Evolutionary conservation across 2,888 invertebrate genomes (phyloP).

Genomic region (Eupithecia dodoneata): DNA sequence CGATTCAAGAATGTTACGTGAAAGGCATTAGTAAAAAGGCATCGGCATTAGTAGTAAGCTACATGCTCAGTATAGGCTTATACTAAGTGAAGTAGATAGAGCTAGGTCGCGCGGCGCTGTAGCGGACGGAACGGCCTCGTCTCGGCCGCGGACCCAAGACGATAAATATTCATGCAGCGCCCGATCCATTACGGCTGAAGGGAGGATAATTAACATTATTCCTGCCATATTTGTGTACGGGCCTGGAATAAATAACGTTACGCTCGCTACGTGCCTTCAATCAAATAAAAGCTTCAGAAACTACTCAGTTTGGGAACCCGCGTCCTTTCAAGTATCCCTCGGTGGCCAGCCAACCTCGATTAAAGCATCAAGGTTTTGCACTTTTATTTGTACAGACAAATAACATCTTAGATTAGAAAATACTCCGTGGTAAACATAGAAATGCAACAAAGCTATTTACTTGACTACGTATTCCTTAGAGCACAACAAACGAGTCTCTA

Average conservation of each 20-base stretch:
- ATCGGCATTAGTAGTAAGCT: too few relatives aligned
- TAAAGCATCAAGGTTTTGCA: background rate
- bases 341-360: background rate
- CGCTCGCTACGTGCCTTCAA: constrained; percentile 13
- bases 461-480: background rate
- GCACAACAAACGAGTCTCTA: background rate
- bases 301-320: background rate
- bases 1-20: too few relatives aligned
- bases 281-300: constrained; percentile 6
- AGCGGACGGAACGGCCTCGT: constrained; percentile 24
- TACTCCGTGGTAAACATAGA: background rate
- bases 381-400: background rate
- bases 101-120: constrained; percentile 12
- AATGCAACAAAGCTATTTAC: background rate
- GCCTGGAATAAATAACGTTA: constrained; percentile 24
- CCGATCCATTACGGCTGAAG: constrained; percentile 38
- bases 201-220: constrained; percentile 37
- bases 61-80: too few relatives aligned
- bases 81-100: too few relatives aligned
- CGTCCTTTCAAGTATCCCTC: background rate
- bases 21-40: too few relatives aligned
- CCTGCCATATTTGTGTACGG: constrained; percentile 36
- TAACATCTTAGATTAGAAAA: background rate
- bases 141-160: constrained; percentile 33
- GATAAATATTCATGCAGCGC: constrained; percentile 39